Conservation (phyloP, 2,888 invertebrate genomes). For the Sinodicranocentrus sp. region DNA sequence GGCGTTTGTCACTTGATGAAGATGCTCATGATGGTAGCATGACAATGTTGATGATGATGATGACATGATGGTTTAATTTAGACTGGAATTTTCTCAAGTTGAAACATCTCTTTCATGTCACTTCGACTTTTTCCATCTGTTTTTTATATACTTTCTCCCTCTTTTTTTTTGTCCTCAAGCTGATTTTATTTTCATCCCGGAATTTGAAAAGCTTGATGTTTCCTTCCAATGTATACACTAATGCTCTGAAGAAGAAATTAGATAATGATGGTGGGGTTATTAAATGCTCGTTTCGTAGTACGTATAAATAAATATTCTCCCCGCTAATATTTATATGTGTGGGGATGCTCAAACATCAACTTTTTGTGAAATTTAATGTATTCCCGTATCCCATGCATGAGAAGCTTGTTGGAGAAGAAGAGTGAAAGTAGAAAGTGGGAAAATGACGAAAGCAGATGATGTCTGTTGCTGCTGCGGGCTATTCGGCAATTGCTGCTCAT, state of each 20-base stretch:
- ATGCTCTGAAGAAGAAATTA: slow-evolving; percentile 27
- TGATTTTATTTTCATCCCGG: slow-evolving; percentile 42
- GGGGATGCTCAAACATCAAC: neutral
- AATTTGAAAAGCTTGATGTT: slow-evolving; percentile 22
- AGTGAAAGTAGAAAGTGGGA: neutral
- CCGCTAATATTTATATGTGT: neutral
- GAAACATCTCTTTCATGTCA: slow-evolving; percentile 55
- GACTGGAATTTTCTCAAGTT: slow-evolving; percentile 48
- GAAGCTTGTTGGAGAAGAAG: neutral
- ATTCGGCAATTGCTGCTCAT: slow-evolving; percentile 29
- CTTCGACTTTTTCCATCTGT: slow-evolving; percentile 11
- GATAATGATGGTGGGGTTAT: slow-evolving; percentile 54
- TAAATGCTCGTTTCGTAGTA: slow-evolving; percentile 43
- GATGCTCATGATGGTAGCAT: slow-evolving; percentile 47
- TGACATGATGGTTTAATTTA: slow-evolving; percentile 66
- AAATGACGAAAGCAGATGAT: slow-evolving; percentile 55
- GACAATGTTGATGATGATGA: slow-evolving; percentile 47
- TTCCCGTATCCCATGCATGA: neutral
- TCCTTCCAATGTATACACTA: neutral
- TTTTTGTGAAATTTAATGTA: slow-evolving; percentile 15
- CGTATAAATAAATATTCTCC: slow-evolving; percentile 37
- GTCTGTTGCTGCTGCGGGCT: slow-evolving; percentile 63
- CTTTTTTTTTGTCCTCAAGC: slow-evolving; percentile 29
- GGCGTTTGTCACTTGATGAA: slow-evolving; percentile 61
- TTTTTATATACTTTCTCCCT: slow-evolving; percentile 1